These are phyloP conservation scores for Pseudomyrmex cubaensis DNA, from an alignment of 1,140 invertebrate species.

Conservation along the genomic window DNA sequence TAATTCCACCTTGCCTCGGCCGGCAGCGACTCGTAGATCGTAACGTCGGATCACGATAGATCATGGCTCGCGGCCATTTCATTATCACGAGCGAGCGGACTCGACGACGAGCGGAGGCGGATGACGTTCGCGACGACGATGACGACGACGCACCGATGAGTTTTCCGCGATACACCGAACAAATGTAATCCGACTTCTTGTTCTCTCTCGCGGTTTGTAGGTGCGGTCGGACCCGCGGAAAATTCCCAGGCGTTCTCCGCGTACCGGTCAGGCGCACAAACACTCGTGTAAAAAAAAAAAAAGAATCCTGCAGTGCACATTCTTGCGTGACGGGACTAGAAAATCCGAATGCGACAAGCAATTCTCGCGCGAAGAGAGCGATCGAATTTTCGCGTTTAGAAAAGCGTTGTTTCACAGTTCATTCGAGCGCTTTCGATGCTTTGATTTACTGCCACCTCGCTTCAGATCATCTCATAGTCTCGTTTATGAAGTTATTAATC, in stretches of 20 bases:
- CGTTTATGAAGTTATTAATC: not conserved
- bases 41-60: constrained; percentile 73
- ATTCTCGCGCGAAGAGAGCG: constrained; percentile 16
- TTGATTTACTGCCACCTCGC: not conserved
- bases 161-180: constrained; percentile 31
- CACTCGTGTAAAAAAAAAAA: constrained; percentile 47
- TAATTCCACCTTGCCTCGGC: constrained; percentile 78
- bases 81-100: constrained; percentile 66
- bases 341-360: constrained; percentile 41
- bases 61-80: constrained; percentile 74
- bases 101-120: constrained; percentile 16
- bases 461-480: not conserved
- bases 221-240: constrained; percentile 70
- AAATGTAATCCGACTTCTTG: constrained; percentile 68
- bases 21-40: constrained; percentile 69
- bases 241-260: constrained; percentile 75
- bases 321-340: constrained; percentile 69
- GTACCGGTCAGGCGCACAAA: constrained; percentile 50
- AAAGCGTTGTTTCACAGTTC: not conserved
- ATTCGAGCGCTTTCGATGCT: not conserved
- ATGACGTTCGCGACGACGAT: constrained; percentile 30
- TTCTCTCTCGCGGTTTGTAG: constrained; percentile 53
- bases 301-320: constrained; percentile 67
- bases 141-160: not conserved
- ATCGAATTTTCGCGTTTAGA: constrained; percentile 7